Evolutionary conservation across 35 echinoderm and acorn worm genomes (phyloP).

Genomic region (Strongylocentrotus purpuratus): DNA sequence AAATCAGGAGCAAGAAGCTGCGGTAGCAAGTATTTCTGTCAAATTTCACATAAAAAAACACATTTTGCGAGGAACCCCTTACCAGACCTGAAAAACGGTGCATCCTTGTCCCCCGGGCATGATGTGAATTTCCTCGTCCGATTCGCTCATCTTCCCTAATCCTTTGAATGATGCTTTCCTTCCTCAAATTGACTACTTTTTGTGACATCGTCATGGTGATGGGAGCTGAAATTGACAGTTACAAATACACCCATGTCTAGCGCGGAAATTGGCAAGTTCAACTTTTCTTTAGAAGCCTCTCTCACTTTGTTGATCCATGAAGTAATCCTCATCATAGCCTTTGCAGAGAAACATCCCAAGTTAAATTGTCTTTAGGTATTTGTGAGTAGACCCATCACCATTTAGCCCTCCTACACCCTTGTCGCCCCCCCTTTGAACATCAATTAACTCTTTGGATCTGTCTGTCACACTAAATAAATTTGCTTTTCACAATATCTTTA

Average conservation of each 20-base stretch:
- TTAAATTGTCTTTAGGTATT: not conserved
- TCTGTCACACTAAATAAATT: not conserved
- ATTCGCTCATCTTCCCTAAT: slow-evolving; percentile 35
- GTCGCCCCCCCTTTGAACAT: not conserved
- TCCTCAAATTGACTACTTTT: slow-evolving; percentile 17
- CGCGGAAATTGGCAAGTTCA: slow-evolving; percentile 32
- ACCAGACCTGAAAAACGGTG: not conserved
- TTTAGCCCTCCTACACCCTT: not conserved
- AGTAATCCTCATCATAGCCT: not conserved
- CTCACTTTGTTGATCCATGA: not conserved
- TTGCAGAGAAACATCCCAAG: not conserved
- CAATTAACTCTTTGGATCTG: not conserved
- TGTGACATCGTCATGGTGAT: slow-evolving; percentile 30
- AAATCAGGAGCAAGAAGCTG: not conserved
- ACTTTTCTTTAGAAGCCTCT: slow-evolving; percentile 3
- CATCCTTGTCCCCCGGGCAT: slow-evolving; percentile 26
- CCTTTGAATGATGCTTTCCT: slow-evolving; percentile 25
- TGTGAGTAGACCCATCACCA: not conserved
- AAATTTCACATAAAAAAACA: not conserved
- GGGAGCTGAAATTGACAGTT: slow-evolving; percentile 39
- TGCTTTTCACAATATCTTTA: too few species aligned
- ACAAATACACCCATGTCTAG: slow-evolving; percentile 43
- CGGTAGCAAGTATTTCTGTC: not conserved
- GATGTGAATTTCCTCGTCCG: slow-evolving; percentile 40
- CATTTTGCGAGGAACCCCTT: not conserved